These are phyloP conservation scores for Threskiornis aethiopicus DNA, from an alignment of 2,797 vertebrate genomes.

Conservation along the genomic window DNA sequence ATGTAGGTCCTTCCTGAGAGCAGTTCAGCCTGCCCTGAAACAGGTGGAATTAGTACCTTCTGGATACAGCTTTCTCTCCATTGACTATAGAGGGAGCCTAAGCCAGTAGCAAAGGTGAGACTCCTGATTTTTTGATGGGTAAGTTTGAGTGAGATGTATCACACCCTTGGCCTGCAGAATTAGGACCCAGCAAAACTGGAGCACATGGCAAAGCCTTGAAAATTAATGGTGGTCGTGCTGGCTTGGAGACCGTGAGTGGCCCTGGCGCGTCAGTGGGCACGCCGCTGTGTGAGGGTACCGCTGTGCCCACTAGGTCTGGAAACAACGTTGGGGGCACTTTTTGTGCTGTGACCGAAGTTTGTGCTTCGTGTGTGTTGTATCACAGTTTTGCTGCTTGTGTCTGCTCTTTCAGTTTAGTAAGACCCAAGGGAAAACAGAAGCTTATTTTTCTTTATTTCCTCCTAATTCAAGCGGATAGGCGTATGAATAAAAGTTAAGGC, in stretches of 20 bases:
- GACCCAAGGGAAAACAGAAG: neutral
- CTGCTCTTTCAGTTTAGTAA: neutral
- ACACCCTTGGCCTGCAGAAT: neutral
- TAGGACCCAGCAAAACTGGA: neutral
- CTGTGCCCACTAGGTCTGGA: neutral
- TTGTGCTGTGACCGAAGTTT: neutral
- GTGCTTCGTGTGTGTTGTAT: accelerated
- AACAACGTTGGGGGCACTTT: accelerated
- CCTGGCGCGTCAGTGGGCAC: neutral
- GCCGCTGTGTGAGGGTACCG: neutral
- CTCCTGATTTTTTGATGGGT: neutral
- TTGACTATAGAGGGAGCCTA: neutral
- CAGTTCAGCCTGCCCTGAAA: neutral
- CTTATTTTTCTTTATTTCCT: neutral
- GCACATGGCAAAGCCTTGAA: neutral
- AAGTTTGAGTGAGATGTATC: neutral
- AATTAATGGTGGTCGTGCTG: neutral
- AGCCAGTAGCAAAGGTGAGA: neutral
- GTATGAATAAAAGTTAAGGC: neutral
- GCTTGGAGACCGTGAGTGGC: neutral
- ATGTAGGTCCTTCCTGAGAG: neutral
- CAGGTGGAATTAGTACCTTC: neutral
- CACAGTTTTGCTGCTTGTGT: neutral
- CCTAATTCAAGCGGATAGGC: neutral
- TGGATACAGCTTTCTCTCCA: neutral